Evolutionary conservation across 1,140 invertebrate species (phyloP).

Genomic region (Eriocheir sinensis): DNA sequence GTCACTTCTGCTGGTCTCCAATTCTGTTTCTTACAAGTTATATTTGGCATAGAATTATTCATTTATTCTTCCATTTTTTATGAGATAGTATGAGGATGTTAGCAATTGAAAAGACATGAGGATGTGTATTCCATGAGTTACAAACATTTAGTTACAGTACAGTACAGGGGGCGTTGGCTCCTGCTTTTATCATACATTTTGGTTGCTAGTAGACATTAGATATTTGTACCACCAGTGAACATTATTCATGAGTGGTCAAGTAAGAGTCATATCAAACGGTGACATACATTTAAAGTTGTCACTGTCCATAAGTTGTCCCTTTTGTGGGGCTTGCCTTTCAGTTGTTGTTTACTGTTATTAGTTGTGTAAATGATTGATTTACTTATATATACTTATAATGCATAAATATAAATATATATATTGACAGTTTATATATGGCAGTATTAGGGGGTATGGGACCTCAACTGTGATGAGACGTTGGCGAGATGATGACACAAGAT

Average conservation of each 20-base stretch:
- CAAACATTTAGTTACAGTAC: not conserved
- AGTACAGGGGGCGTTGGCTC: slow-evolving; percentile 31
- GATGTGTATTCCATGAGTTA: not conserved
- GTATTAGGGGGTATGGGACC: slow-evolving; percentile 66
- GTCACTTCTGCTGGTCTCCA: not conserved
- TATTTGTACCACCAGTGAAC: slow-evolving; percentile 42
- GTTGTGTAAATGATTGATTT: slow-evolving; percentile 51
- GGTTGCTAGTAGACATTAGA: slow-evolving; percentile 43
- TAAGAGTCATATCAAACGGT: slow-evolving; percentile 43
- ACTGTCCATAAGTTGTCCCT: slow-evolving; percentile 51
- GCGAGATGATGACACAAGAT: not conserved
- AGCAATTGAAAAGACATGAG: not conserved
- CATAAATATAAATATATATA: slow-evolving; percentile 56
- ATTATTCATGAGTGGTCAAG: slow-evolving; percentile 43
- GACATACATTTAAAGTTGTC: slow-evolving; percentile 55
- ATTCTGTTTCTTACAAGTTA: not conserved
- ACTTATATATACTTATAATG: slow-evolving; percentile 48
- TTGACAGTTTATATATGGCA: slow-evolving; percentile 53
- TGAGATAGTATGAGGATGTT: not conserved
- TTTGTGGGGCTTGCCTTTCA: slow-evolving; percentile 29
- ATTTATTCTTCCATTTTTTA: slow-evolving; percentile 10
- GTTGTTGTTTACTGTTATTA: slow-evolving; percentile 66
- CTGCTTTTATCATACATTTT: slow-evolving; percentile 43
- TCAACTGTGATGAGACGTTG: slow-evolving; percentile 68
- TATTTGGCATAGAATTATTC: not conserved